Evolutionary conservation across 2,888 invertebrate genomes (phyloP).

Genomic region (Eugnorisma glareosa): DNA sequence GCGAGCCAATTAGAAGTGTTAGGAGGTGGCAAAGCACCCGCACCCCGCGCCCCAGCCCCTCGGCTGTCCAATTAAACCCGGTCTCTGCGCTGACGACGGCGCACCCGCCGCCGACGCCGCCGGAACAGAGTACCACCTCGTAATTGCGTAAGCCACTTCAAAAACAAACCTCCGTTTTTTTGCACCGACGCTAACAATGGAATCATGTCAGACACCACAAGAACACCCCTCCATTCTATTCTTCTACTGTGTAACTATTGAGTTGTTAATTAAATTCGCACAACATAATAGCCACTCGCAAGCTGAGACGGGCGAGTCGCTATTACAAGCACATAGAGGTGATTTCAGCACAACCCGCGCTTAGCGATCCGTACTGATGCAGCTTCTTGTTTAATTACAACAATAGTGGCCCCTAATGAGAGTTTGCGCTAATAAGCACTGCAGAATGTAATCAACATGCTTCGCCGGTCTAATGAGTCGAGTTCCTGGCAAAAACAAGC

Average conservation of each 20-base stretch:
- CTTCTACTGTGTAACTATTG: conserved; percentile 84
- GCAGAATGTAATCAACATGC: conserved; percentile 91
- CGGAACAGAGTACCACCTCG: conserved; percentile 79
- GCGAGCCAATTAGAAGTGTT: conserved; percentile 89
- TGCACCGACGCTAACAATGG: conserved; percentile 86
- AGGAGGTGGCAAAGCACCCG: conserved; percentile 71
- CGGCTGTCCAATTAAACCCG: conserved; percentile 87
- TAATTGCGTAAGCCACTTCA: conserved; percentile 89
- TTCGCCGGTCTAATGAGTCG: conserved; percentile 89
- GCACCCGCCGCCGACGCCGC: conserved; percentile 69
- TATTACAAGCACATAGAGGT: conserved; percentile 76
- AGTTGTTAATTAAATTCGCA: conserved; percentile 90
- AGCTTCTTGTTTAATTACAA: conserved; percentile 90
- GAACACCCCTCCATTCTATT: conserved; percentile 84
- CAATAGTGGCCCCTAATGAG: conserved; percentile 90
- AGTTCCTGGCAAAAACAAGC: conserved; percentile 89
- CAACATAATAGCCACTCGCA: conserved; percentile 76
- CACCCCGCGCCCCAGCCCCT: conserved; percentile 72
- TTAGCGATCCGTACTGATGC: conserved; percentile 79
- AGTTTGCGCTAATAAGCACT: conserved; percentile 90
- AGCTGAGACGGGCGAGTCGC: conserved; percentile 60
- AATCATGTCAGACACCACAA: conserved; percentile 87
- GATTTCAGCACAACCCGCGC: conserved; percentile 73
- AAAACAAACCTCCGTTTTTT: conserved; percentile 87
- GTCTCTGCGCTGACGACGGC: conserved; percentile 72